Conservation (phyloP, 2,797 vertebrate genomes). For the Mastacembelus armatus region DNA sequence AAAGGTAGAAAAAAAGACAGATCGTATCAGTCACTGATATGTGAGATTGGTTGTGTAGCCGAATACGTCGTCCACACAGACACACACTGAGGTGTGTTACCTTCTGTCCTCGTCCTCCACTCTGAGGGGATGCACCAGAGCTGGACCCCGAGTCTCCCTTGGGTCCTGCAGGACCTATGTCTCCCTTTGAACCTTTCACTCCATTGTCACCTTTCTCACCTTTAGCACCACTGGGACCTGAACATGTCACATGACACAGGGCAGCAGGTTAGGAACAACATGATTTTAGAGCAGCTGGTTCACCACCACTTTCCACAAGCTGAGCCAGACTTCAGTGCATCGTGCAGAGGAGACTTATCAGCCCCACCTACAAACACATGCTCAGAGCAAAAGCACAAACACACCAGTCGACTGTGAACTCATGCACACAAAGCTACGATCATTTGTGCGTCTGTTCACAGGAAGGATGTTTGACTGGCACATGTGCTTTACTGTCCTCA, state of each 20-base stretch:
- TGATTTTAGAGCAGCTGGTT: background rate
- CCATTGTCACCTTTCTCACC: constrained; percentile 83
- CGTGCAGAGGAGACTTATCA: background rate
- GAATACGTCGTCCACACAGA: background rate
- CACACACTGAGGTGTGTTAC: constrained; percentile 57
- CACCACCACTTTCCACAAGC: no score
- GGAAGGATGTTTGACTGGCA: no score
- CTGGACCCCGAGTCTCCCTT: constrained; percentile 80
- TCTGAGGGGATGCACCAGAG: constrained; percentile 46
- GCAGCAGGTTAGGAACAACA: background rate
- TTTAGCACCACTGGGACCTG: constrained; percentile 54
- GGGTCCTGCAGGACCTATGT: constrained; percentile 70
- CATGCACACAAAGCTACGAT: no score
- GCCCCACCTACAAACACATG: background rate
- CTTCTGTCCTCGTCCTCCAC: constrained; percentile 79
- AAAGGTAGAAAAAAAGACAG: constrained; percentile 17
- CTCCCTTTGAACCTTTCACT: constrained; percentile 73
- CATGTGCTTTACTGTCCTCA: no score
- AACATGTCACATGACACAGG: background rate
- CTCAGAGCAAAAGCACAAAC: no score
- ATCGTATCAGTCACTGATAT: background rate
- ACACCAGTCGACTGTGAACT: no score
- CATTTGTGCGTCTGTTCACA: no score
- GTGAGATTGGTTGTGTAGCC: no score
- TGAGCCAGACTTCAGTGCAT: background rate